Evolutionary conservation across 2,888 invertebrate genomes (phyloP).

Genomic region (Dynastes grantii): DNA sequence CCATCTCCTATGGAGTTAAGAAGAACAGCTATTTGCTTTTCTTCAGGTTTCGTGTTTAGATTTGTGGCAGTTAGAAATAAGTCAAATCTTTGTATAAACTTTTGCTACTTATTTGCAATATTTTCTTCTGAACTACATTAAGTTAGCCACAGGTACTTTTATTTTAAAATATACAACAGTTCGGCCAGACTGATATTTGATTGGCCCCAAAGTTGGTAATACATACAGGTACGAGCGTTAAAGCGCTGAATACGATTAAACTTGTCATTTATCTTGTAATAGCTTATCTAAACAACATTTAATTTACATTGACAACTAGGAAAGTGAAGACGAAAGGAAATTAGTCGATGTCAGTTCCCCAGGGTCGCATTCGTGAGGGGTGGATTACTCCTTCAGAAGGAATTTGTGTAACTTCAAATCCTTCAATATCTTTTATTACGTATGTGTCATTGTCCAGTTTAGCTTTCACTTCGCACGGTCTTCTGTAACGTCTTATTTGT

Average conservation of each 20-base stretch:
- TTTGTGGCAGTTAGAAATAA: no score
- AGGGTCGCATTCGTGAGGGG: constrained; percentile 16
- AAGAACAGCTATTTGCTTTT: no score
- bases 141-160: no score
- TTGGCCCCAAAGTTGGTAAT: no score
- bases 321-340: background rate
- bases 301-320: background rate
- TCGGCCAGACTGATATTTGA: no score
- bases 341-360: background rate
- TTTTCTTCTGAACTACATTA: no score
- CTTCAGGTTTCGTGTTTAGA: no score
- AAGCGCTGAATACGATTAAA: background rate
- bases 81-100: no score
- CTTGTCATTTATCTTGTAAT: background rate
- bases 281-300: background rate
- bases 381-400: constrained; percentile 13
- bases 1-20: no score
- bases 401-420: background rate
- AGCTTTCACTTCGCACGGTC: background rate
- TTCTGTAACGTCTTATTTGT: background rate
- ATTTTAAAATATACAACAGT: no score
- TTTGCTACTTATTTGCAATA: no score
- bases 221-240: background rate
- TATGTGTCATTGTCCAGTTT: background rate
- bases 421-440: background rate